Evolutionary conservation across 2,797 vertebrate species (phyloP).

Genomic region (Lindbergichthys nudifrons): DNA sequence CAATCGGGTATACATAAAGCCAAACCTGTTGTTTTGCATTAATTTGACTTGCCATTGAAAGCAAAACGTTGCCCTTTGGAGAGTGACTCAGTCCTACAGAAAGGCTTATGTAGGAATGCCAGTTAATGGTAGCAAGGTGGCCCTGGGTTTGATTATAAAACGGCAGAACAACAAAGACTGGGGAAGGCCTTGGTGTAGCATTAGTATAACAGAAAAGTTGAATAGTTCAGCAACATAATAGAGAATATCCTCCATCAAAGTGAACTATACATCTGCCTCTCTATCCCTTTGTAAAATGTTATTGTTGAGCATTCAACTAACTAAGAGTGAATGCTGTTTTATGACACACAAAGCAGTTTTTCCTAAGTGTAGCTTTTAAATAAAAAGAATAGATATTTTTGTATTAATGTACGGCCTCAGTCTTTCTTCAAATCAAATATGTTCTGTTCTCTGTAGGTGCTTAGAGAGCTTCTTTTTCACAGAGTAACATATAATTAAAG

Average conservation of each 20-base stretch:
- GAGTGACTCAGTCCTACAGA: not conserved
- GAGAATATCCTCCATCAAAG: not conserved
- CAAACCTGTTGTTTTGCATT: not conserved
- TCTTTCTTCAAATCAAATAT: slow-evolving; percentile 9
- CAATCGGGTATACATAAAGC: not conserved
- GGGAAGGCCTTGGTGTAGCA: not conserved
- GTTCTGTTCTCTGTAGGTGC: not conserved
- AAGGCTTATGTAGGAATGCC: not conserved
- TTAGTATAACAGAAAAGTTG: slow-evolving; percentile 3
- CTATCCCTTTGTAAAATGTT: not conserved
- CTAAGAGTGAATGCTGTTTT: not conserved
- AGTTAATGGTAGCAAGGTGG: slow-evolving; percentile 16
- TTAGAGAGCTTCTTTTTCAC: slow-evolving; percentile 15
- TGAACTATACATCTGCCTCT: not conserved
- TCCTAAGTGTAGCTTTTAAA: not conserved
- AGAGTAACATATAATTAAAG: slow-evolving; percentile 19
- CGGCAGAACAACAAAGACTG: not conserved
- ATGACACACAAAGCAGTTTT: slow-evolving; percentile 17
- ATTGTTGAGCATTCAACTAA: not conserved
- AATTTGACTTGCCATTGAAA: not conserved
- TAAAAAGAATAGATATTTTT: slow-evolving; percentile 13
- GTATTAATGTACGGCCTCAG: not conserved
- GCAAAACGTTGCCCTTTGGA: not conserved
- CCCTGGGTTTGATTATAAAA: slow-evolving; percentile 4
- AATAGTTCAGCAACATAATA: not conserved